Evolutionary conservation across 2,888 invertebrate species (phyloP).

Genomic region (Drosophila kuntzei): DNA sequence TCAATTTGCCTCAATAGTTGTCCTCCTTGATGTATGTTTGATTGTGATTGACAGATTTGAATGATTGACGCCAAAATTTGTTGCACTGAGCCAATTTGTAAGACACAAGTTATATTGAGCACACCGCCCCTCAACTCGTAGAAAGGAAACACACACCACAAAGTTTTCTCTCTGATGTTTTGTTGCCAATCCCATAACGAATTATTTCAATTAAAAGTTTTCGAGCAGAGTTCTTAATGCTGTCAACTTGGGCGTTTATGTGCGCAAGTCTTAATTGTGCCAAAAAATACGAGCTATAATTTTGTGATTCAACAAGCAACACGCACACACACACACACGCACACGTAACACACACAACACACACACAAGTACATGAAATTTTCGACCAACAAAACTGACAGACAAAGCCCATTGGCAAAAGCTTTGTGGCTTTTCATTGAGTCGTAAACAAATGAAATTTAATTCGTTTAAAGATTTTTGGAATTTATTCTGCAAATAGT

Average conservation of each 20-base stretch:
- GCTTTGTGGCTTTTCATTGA: slow-evolving; percentile 77
- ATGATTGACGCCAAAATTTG: slow-evolving; percentile 24
- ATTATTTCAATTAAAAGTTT: slow-evolving; percentile 80
- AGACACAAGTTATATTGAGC: slow-evolving; percentile 19
- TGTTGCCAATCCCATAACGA: slow-evolving; percentile 58
- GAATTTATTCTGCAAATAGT: slow-evolving; percentile 61
- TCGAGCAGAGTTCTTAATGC: slow-evolving; percentile 68
- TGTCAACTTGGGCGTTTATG: slow-evolving; percentile 75
- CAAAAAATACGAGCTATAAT: slow-evolving; percentile 66
- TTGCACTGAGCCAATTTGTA: slow-evolving; percentile 40
- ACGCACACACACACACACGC: slow-evolving; percentile 11
- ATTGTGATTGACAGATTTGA: slow-evolving; percentile 10
- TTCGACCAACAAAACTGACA: slow-evolving; percentile 49
- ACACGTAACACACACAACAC: too few relatives aligned
- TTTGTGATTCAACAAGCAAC: slow-evolving; percentile 39
- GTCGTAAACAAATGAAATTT: slow-evolving; percentile 75
- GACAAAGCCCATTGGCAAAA: slow-evolving; percentile 64
- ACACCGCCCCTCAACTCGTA: not conserved
- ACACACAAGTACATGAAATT: slow-evolving; percentile 11
- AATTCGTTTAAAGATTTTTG: slow-evolving; percentile 68
- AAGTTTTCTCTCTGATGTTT: slow-evolving; percentile 47
- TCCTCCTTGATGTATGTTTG: not conserved
- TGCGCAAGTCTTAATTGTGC: slow-evolving; percentile 73
- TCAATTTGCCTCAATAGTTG: not conserved
- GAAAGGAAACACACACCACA: slow-evolving; percentile 39